phyloP scores from a whole-genome alignment of 92 coral and sea anemone species.

The Porites lobata region DNA sequence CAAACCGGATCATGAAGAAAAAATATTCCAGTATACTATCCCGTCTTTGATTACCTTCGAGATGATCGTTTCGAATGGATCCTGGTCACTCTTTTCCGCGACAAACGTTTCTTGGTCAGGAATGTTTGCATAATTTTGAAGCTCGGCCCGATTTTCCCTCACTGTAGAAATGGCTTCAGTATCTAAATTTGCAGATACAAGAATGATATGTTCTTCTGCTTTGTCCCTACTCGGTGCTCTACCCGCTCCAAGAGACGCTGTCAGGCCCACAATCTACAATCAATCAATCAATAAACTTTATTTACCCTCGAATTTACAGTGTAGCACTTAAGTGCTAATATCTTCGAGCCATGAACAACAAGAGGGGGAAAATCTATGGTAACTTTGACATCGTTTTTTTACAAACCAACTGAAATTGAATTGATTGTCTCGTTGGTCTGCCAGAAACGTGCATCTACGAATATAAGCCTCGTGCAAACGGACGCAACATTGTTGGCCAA shows the following conservation, averaged over 20 bases:
- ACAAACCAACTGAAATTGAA: no score
- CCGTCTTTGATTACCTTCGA: constrained; percentile 29
- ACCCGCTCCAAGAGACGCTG: constrained; percentile 98
- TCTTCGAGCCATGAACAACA: no score
- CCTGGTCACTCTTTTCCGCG: constrained; percentile 40
- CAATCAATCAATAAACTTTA: background rate
- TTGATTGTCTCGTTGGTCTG: no score
- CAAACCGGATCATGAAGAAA: no score
- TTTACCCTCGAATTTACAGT: no score
- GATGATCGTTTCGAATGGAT: constrained; percentile 68
- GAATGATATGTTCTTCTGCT: constrained; percentile 82
- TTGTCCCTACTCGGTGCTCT: constrained; percentile 73
- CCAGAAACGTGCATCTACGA: no score
- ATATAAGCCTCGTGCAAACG: no score
- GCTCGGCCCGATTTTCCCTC: constrained; percentile 64
- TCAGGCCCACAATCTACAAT: constrained; percentile 84
- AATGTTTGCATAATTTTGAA: constrained; percentile 50
- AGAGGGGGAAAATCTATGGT: no score
- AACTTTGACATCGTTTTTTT: no score
- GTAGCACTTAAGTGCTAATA: no score
- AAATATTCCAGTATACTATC: no score
- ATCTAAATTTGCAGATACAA: constrained; percentile 86
- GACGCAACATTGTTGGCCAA: no score
- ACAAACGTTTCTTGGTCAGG: constrained; percentile 63
- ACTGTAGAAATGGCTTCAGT: constrained; percentile 79